phyloP scores from a whole-genome alignment of 1,140 invertebrate genomes.

The Proctacanthus coquilletti region DNA sequence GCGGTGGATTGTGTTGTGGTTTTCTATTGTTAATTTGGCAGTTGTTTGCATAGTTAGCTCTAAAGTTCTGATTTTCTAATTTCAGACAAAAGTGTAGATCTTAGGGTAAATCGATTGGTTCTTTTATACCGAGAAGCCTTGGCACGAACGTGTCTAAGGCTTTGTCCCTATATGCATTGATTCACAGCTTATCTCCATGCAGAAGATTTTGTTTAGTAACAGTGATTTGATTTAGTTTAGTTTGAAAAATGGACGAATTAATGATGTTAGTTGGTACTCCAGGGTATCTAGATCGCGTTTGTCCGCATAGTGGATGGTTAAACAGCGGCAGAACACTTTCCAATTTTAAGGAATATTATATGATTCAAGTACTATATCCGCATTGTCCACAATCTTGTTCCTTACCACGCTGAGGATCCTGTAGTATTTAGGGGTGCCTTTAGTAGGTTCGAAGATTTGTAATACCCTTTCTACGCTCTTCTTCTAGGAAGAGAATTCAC shows the following conservation, averaged over 20 bases:
- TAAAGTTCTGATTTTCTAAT: no score
- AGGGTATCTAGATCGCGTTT: conserved; percentile 1
- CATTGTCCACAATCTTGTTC: not conserved
- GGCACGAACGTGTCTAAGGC: not conserved
- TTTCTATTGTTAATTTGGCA: no score
- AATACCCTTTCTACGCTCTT: not conserved
- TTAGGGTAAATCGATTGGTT: no score
- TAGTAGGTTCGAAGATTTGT: not conserved
- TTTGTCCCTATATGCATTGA: not conserved
- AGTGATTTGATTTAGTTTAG: not conserved
- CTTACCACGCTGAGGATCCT: not conserved
- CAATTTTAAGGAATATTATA: not conserved
- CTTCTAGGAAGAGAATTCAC: not conserved
- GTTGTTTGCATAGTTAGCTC: no score
- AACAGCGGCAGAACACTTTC: not conserved
- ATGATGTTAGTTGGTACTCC: not conserved
- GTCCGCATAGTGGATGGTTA: not conserved
- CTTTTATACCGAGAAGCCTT: no score
- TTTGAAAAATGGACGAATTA: not conserved
- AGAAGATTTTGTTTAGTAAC: not conserved
- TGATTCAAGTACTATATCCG: not conserved
- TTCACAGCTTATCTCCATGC: not conserved
- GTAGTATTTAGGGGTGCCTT: conserved; percentile 2
- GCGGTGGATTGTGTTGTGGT: no score
- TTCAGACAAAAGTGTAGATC: no score